phyloP scores from a whole-genome alignment of 1,140 invertebrate genomes.

The Aphidius ervi region DNA sequence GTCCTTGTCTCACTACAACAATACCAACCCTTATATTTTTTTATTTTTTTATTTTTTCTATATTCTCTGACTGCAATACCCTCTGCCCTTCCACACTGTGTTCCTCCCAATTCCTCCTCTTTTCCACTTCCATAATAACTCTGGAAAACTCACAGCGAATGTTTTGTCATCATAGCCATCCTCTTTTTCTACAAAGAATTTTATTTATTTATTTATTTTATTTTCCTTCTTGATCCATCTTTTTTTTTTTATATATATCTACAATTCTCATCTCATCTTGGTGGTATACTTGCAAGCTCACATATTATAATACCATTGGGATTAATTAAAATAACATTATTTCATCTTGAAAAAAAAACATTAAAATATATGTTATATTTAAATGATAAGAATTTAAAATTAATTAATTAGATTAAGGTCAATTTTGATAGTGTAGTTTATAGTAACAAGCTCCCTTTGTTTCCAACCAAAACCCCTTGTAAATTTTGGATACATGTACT shows the following conservation, averaged over 20 bases:
- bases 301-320: too few relatives aligned
- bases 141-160: conserved; percentile 41
- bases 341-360: too few relatives aligned
- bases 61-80: neutral
- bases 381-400: too few relatives aligned
- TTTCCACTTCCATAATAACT: conserved; percentile 26
- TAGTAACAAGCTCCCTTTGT: too few relatives aligned
- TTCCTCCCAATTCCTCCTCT: conserved; percentile 23
- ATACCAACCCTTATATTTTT: conserved; percentile 13
- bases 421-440: too few relatives aligned
- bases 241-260: conserved; percentile 8
- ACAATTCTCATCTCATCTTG: too few relatives aligned
- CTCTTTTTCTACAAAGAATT: conserved; percentile 17
- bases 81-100: conserved; percentile 13
- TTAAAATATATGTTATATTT: too few relatives aligned
- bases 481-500: too few relatives aligned
- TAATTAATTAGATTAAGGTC: too few relatives aligned
- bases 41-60: conserved; percentile 7
- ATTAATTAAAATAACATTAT: too few relatives aligned
- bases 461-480: too few relatives aligned
- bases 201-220: neutral
- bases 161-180: conserved; percentile 44
- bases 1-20: conserved; percentile 30
- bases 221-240: neutral
- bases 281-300: too few relatives aligned